Percentiles rank a stretch among this genome's conserved stretches.
Evolutionary conservation across 2,888 invertebrate genomes (phyloP).

Genomic region (Parelbella ahira): DNA sequence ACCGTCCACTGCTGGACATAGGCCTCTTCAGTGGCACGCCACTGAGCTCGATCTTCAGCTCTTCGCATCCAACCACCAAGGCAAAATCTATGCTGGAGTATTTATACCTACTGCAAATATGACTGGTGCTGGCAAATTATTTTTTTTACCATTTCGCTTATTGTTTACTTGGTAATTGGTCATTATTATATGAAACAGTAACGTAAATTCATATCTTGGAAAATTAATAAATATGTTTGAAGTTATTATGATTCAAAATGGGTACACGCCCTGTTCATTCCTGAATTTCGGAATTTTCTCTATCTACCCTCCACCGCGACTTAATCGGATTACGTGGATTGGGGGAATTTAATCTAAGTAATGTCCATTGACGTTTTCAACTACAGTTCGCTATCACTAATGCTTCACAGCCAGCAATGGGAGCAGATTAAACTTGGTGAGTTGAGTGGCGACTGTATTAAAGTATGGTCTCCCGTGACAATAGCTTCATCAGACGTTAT

Average conservation of each 20-base stretch:
- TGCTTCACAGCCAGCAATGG: conserved; percentile 8
- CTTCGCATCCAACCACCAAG: too few relatives aligned
- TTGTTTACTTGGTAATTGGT: too few relatives aligned
- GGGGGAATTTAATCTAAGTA: conserved; percentile 9
- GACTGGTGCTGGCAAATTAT: too few relatives aligned
- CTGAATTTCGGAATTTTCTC: conserved; percentile 29
- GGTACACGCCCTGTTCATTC: conserved; percentile 20
- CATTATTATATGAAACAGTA: too few relatives aligned
- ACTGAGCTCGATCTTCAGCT: too few relatives aligned
- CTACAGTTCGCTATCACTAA: not conserved
- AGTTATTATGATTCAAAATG: conserved; percentile 30
- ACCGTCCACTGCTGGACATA: too few relatives aligned
- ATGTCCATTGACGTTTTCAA: conserved; percentile 13
- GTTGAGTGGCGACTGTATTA: not conserved
- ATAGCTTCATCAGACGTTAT: conserved; percentile 23
- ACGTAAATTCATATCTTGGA: conserved; percentile 26
- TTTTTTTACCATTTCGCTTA: too few relatives aligned
- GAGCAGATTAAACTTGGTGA: not conserved
- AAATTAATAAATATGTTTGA: conserved; percentile 31
- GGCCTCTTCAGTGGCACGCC: too few relatives aligned
- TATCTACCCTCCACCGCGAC: conserved; percentile 4
- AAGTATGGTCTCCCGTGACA: conserved; percentile 16
- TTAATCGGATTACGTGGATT: conserved; percentile 16
- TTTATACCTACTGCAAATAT: too few relatives aligned
- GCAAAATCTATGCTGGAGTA: too few relatives aligned